Conservation (phyloP, 2,113 vertebrate species). For the Onychorhynchus coronatus region DNA sequence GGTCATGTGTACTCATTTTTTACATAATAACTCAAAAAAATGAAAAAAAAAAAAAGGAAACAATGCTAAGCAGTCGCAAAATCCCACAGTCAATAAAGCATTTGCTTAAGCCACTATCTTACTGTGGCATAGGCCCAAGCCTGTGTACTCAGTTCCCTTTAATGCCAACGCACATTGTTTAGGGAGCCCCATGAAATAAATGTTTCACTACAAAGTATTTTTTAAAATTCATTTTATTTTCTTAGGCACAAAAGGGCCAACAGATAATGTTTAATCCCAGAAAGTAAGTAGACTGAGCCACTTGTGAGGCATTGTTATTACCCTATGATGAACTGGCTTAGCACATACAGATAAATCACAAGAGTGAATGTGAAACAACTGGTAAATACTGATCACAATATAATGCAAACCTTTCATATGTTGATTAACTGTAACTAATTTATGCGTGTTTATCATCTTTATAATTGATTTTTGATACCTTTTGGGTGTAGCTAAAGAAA, state of each 20-base stretch:
- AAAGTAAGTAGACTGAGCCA: neutral
- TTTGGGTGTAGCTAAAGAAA: neutral
- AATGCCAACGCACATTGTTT: neutral
- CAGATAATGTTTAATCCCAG: neutral
- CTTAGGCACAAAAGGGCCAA: neutral
- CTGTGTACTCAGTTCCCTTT: neutral
- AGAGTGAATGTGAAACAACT: neutral
- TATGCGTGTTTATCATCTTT: neutral
- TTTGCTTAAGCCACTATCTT: neutral
- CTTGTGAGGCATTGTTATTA: neutral
- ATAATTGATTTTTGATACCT: neutral
- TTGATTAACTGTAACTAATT: conserved; percentile 15
- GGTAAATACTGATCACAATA: neutral
- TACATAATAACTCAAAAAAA: neutral
- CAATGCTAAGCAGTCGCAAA: neutral
- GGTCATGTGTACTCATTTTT: neutral
- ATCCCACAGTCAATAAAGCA: neutral
- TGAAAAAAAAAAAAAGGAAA: neutral
- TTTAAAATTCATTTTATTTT: neutral
- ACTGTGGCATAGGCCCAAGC: neutral
- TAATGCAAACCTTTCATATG: neutral
- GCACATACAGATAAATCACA: neutral
- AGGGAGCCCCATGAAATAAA: neutral
- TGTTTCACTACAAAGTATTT: neutral
- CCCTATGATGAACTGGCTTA: neutral